Evolutionary conservation across 1,140 invertebrate genomes (phyloP).

Genomic region (Drosophila sechellia): DNA sequence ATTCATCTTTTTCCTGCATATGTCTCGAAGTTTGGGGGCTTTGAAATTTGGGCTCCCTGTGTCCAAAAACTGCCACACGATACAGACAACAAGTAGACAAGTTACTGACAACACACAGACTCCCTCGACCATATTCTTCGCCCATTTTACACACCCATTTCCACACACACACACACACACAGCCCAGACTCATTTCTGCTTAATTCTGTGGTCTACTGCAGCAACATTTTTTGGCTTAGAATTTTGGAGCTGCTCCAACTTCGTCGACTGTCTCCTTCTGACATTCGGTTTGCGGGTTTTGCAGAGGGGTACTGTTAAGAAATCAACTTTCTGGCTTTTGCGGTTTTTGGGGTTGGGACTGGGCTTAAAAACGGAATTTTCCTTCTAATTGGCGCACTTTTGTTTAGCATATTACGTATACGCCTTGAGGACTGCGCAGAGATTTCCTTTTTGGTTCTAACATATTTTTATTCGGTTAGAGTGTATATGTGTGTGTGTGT

Average conservation of each 20-base stretch:
- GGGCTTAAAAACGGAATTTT: conserved; percentile 74
- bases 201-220: conserved; percentile 66
- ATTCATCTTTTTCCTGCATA: conserved; percentile 68
- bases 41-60: conserved; percentile 35
- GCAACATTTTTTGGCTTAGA: conserved; percentile 61
- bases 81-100: conserved; percentile 76
- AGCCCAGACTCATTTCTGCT: conserved; percentile 48
- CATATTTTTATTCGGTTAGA: conserved; percentile 4
- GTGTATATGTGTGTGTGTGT: conserved; percentile 16
- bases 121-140: neutral
- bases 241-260: conserved; percentile 30
- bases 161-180: neutral
- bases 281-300: conserved; percentile 56
- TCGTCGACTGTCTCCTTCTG: conserved; percentile 39
- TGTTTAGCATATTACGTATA: conserved; percentile 72
- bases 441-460: conserved; percentile 24
- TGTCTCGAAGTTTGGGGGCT: conserved; percentile 28
- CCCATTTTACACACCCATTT: neutral
- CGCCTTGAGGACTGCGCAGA: conserved; percentile 28
- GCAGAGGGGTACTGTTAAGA: conserved; percentile 52
- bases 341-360: conserved; percentile 44
- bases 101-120: conserved; percentile 63
- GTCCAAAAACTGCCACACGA: conserved; percentile 53
- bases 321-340: conserved; percentile 79
- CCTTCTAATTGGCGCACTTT: conserved; percentile 80